Percentiles rank a stretch among this genome's conserved stretches.
Evolutionary conservation across 2,797 vertebrate species (phyloP).

Genomic region (Lates japonicus): DNA sequence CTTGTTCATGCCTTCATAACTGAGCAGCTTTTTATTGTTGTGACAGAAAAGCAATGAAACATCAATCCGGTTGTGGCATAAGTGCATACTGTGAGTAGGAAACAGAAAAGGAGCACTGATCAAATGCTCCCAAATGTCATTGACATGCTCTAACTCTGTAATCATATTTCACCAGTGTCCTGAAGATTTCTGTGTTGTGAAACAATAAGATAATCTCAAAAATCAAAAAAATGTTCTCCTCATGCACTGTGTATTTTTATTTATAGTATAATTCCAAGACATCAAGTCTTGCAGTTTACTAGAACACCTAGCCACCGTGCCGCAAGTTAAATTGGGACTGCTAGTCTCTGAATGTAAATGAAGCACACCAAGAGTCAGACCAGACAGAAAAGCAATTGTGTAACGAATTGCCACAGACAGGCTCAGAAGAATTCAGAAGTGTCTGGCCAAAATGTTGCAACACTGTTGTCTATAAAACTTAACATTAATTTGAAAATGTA

Average conservation of each 20-base stretch:
- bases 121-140: slow-evolving; percentile 6
- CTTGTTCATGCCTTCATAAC: background rate
- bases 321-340: background rate
- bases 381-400: slow-evolving; percentile 9
- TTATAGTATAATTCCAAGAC: background rate
- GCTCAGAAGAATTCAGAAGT: slow-evolving; percentile 13
- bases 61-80: background rate
- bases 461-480: slow-evolving; percentile 5
- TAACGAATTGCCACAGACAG: slow-evolving; percentile 5
- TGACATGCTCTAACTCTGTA: background rate
- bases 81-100: background rate
- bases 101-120: slow-evolving; percentile 6
- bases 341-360: slow-evolving; percentile 57
- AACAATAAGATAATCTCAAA: slow-evolving; percentile 33
- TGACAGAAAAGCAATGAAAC: slow-evolving; percentile 8
- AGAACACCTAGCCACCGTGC: background rate
- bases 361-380: slow-evolving; percentile 21
- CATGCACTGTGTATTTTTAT: background rate
- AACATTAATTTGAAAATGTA: background rate
- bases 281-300: background rate
- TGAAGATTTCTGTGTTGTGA: slow-evolving; percentile 8
- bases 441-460: slow-evolving; percentile 20
- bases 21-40: background rate
- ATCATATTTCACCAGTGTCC: slow-evolving; percentile 9
- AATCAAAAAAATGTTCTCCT: background rate